Percentiles rank a stretch among this genome's conserved stretches.
Conservation (phyloP, 2,113 vertebrate genomes). For the Alethe diademata region DNA sequence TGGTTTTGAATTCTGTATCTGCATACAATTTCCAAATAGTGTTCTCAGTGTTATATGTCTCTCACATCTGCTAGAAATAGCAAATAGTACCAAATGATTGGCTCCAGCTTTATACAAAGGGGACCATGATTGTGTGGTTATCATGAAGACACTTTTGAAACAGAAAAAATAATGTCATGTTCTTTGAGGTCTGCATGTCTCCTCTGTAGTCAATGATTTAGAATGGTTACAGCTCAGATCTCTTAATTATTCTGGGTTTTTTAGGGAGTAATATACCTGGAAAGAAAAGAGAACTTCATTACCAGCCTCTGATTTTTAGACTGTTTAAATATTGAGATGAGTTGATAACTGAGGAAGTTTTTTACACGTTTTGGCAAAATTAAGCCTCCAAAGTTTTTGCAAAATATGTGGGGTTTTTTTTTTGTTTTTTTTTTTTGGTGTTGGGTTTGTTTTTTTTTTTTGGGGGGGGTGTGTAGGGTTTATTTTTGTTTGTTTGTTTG, state of each 20-base stretch:
- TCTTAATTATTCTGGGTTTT: neutral
- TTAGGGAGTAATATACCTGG: neutral
- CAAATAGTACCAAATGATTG: neutral
- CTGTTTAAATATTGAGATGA: neutral
- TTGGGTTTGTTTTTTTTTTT: too few species aligned
- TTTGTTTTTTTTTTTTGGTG: too few species aligned
- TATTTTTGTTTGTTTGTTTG: too few species aligned
- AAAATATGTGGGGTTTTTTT: neutral
- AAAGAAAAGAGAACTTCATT: neutral
- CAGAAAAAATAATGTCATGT: neutral
- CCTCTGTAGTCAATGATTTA: neutral
- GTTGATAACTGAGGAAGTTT: neutral
- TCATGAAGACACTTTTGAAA: neutral
- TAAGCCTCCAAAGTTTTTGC: neutral
- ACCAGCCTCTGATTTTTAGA: neutral
- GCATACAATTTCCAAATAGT: neutral
- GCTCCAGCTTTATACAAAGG: neutral
- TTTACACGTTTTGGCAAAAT: neutral
- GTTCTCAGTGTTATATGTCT: neutral
- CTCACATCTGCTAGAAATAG: neutral
- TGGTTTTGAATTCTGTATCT: neutral
- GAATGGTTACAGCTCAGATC: neutral
- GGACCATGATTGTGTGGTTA: neutral
- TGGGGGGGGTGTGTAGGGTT: too few species aligned
- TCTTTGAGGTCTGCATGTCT: neutral